Percentiles rank a stretch among this genome's conserved stretches.
phyloP scores from a whole-genome alignment of 2,113 vertebrate genomes.

The Willisornis vidua region DNA sequence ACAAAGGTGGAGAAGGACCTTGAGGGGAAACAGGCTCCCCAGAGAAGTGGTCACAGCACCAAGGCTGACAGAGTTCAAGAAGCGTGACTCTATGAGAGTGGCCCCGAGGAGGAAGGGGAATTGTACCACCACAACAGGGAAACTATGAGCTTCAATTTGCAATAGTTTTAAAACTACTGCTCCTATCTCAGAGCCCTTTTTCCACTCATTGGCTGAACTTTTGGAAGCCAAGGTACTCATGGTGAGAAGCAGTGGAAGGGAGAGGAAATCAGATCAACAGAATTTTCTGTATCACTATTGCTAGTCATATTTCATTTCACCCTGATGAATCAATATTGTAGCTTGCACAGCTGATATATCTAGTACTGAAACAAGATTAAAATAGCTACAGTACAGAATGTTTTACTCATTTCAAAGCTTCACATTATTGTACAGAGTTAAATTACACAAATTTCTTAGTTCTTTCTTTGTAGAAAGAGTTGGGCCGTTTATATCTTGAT shows the following conservation, averaged over 20 bases:
- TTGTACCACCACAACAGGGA: neutral
- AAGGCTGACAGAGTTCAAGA: neutral
- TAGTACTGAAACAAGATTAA: slow-evolving; percentile 19
- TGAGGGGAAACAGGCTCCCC: neutral
- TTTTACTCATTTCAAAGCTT: slow-evolving; percentile 28
- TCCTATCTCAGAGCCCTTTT: neutral
- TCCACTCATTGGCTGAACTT: fast-evolving
- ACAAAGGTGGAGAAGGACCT: fast-evolving
- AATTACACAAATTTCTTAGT: neutral
- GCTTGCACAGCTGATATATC: slow-evolving; percentile 14
- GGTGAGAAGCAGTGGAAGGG: neutral
- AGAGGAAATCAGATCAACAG: neutral
- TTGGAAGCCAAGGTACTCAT: neutral
- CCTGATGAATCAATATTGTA: slow-evolving; percentile 5
- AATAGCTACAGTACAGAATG: slow-evolving; percentile 26
- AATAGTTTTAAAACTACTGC: neutral
- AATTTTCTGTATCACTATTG: neutral
- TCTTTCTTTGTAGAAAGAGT: neutral
- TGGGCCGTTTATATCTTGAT: neutral
- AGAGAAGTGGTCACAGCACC: neutral
- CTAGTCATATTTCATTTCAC: neutral
- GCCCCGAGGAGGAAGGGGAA: neutral
- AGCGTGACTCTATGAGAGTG: neutral
- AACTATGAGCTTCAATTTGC: neutral
- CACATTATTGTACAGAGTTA: neutral